Evolutionary conservation across 2,888 invertebrate genomes (phyloP).

Genomic region (Aproaerema taeniolella): DNA sequence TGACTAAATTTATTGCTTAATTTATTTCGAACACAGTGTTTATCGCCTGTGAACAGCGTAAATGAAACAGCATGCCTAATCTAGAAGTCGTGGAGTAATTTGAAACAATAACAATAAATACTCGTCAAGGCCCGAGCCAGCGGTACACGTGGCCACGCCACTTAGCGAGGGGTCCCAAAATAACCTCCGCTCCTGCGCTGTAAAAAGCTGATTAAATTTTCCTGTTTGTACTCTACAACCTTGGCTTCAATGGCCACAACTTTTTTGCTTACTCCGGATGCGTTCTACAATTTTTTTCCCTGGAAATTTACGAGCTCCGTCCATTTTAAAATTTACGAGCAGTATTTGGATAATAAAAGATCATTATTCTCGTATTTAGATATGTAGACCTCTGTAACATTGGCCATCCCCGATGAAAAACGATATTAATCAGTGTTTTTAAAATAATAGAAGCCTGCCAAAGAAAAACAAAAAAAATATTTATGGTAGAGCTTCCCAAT

Average conservation of each 20-base stretch:
- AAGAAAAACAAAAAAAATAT: too few species aligned
- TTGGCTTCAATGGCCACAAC: constrained; percentile 11
- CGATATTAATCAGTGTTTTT: too few species aligned
- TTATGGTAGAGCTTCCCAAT: too few species aligned
- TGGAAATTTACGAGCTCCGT: too few species aligned
- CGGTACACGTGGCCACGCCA: constrained; percentile 7
- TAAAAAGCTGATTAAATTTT: constrained; percentile 14
- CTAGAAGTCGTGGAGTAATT: constrained; percentile 11
- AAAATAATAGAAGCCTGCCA: too few species aligned
- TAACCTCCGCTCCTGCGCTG: constrained; percentile 9
- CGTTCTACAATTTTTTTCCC: not conserved
- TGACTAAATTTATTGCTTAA: constrained; percentile 6
- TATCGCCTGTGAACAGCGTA: constrained; percentile 10
- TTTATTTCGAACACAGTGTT: constrained; percentile 13
- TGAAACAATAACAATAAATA: constrained; percentile 13
- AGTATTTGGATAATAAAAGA: too few species aligned
- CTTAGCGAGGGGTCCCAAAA: constrained; percentile 15
- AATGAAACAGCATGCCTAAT: constrained; percentile 9
- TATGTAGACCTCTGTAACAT: too few species aligned
- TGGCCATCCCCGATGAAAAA: too few species aligned
- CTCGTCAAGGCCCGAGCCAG: constrained; percentile 7
- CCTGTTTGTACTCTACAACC: constrained; percentile 9
- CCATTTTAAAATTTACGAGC: too few species aligned
- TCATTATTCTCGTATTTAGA: too few species aligned
- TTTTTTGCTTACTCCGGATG: constrained; percentile 6